Conservation (phyloP, 2,113 vertebrate species). For the Semnornis frantzii region DNA sequence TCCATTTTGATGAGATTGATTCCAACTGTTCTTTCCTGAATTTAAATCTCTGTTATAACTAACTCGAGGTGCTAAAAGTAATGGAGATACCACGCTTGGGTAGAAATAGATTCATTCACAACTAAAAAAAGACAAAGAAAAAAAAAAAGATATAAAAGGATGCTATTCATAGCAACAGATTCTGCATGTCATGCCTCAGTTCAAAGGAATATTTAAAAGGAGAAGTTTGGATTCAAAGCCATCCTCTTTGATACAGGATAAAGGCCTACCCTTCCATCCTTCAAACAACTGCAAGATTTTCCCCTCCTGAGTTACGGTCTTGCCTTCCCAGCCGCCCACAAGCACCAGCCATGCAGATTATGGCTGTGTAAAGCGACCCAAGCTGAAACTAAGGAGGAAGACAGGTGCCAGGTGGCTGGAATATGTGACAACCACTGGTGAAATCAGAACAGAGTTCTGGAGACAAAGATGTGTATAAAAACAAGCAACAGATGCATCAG, state of each 20-base stretch:
- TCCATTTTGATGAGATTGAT: not conserved
- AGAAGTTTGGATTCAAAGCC: conserved; percentile 57
- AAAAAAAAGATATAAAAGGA: not conserved
- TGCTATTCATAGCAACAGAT: conserved; percentile 24
- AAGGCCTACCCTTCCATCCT: conserved; percentile 29
- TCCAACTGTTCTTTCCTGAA: not conserved
- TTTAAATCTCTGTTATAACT: not conserved
- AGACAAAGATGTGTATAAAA: not conserved
- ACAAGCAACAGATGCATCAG: not conserved
- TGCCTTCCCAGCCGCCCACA: conserved; percentile 21
- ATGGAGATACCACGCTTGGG: not conserved
- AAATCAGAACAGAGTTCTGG: not conserved
- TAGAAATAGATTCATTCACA: conserved; percentile 16
- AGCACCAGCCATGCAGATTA: conserved; percentile 1
- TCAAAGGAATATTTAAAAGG: conserved; percentile 48
- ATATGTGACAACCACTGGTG: not conserved
- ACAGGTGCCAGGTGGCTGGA: conserved; percentile 51
- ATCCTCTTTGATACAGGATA: conserved; percentile 59
- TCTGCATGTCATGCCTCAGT: not conserved
- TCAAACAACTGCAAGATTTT: conserved; percentile 59
- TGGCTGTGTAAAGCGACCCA: conserved; percentile 49
- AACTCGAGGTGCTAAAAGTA: not conserved
- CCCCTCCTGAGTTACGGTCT: conserved; percentile 36
- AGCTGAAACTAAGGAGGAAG: conserved; percentile 14
- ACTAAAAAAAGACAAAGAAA: not conserved